Evolutionary conservation across 2,797 vertebrate genomes (phyloP).

Genomic region (Lindbergichthys nudifrons): DNA sequence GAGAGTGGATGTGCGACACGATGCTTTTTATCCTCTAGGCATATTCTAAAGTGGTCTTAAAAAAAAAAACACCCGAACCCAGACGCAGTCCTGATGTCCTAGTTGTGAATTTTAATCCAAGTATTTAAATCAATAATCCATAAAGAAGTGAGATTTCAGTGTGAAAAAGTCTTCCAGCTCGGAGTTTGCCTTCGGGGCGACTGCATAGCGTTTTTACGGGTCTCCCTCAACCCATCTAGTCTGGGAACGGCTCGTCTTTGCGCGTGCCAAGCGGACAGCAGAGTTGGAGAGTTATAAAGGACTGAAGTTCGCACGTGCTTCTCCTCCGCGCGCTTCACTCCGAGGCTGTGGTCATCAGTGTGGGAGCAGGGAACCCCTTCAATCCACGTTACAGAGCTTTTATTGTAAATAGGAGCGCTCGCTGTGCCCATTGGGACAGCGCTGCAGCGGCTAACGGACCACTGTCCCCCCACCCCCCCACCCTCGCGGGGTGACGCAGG

Average conservation of each 20-base stretch:
- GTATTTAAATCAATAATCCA: neutral
- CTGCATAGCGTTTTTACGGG: slow-evolving; percentile 54
- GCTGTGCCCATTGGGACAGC: slow-evolving; percentile 54
- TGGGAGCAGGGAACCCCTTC: slow-evolving; percentile 74
- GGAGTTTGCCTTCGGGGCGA: slow-evolving; percentile 42
- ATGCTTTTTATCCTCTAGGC: slow-evolving; percentile 13
- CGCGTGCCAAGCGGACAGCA: slow-evolving; percentile 86
- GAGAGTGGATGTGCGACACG: slow-evolving; percentile 16
- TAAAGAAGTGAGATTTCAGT: neutral
- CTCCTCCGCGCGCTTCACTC: slow-evolving; percentile 71
- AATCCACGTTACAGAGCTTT: slow-evolving; percentile 58
- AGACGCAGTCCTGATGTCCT: neutral
- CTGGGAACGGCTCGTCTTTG: slow-evolving; percentile 63
- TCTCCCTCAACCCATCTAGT: slow-evolving; percentile 73
- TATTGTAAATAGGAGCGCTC: slow-evolving; percentile 66
- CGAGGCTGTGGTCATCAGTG: slow-evolving; percentile 80
- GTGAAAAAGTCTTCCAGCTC: neutral
- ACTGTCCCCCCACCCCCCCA: neutral
- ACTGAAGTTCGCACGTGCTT: slow-evolving; percentile 85
- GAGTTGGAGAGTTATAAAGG: slow-evolving; percentile 84
- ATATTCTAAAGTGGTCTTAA: neutral
- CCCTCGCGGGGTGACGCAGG: slow-evolving; percentile 45
- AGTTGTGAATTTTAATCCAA: neutral
- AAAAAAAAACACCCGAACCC: neutral
- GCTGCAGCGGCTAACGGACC: slow-evolving; percentile 41